phyloP scores from a whole-genome alignment of 2,113 vertebrate species.

The Apteryx mantelli region DNA sequence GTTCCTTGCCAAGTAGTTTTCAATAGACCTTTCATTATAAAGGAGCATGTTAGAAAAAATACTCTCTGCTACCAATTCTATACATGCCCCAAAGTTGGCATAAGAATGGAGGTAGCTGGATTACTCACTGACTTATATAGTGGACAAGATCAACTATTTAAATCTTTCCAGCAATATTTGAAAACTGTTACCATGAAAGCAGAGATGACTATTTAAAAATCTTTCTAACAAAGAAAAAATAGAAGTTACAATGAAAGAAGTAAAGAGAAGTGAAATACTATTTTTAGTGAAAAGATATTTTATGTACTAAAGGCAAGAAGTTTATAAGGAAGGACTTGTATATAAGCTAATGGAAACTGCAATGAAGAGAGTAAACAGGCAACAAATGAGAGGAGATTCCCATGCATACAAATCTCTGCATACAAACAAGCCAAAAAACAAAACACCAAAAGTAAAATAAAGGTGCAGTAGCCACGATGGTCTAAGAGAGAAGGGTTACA shows the following conservation, averaged over 20 bases:
- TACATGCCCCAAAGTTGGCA: constrained; percentile 2
- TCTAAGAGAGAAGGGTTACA: not conserved
- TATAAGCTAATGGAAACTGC: constrained; percentile 33
- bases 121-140: not conserved
- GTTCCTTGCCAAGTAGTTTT: constrained; percentile 34
- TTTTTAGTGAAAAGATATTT: not conserved
- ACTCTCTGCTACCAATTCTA: not conserved
- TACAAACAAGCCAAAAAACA: constrained; percentile 38
- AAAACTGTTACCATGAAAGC: not conserved
- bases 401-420: not conserved
- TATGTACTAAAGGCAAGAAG: not conserved
- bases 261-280: not conserved
- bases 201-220: not conserved
- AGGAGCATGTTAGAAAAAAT: not conserved
- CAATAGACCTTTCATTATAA: constrained; percentile 10
- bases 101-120: not conserved
- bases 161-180: not conserved
- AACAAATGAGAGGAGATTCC: constrained; percentile 15
- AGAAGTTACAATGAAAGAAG: not conserved
- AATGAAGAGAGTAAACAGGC: not conserved
- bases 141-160: not conserved
- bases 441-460: not conserved
- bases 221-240: not conserved
- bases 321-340: not conserved
- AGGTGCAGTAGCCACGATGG: not conserved